These are phyloP conservation scores for Torymus texanus DNA, from an alignment of 2,888 invertebrate species.

Conservation along the genomic window DNA sequence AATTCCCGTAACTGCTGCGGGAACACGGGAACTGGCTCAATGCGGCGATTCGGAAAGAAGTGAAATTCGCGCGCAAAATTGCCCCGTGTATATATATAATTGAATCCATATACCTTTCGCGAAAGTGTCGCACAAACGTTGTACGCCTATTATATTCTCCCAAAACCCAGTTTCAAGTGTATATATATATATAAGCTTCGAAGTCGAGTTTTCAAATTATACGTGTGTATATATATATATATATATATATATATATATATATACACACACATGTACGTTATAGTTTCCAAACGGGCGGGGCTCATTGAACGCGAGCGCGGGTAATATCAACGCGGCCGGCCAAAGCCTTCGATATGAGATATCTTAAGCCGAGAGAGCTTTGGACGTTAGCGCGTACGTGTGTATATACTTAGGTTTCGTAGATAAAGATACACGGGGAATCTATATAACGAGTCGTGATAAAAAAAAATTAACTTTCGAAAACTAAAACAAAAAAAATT, in stretches of 20 bases:
- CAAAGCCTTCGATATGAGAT: slow-evolving; percentile 65
- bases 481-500: too few relatives aligned
- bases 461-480: too few relatives aligned
- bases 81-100: neutral
- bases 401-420: neutral
- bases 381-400: slow-evolving; percentile 23
- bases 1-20: neutral
- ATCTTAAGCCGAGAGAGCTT: slow-evolving; percentile 61
- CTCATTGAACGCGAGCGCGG: slow-evolving; percentile 28
- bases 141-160: too few relatives aligned
- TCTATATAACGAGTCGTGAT: too few relatives aligned
- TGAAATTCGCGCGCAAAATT: slow-evolving; percentile 24
- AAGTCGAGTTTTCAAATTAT: too few relatives aligned
- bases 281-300: too few relatives aligned
- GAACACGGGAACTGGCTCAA: slow-evolving; percentile 7
- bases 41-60: slow-evolving; percentile 12
- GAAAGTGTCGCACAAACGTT: neutral
- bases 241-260: too few relatives aligned
- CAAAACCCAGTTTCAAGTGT: too few relatives aligned
- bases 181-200: too few relatives aligned
- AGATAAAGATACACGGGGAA: neutral
- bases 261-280: too few relatives aligned
- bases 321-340: slow-evolving; percentile 62
- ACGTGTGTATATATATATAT: too few relatives aligned
- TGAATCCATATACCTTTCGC: neutral